phyloP scores from a whole-genome alignment of 2,888 invertebrate species.

The Chrysolina americana region DNA sequence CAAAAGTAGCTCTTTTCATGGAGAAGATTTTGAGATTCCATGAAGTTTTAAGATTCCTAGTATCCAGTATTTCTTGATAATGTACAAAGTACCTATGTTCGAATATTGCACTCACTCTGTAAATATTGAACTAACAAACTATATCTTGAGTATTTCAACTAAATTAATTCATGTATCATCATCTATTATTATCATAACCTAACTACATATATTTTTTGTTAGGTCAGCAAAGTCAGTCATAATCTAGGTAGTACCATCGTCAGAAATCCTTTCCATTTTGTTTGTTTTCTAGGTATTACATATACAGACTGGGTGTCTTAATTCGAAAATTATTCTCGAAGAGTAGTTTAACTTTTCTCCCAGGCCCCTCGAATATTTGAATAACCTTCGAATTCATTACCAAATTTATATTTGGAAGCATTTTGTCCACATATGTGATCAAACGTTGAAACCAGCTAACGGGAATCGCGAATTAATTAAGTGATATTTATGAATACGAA shows the following conservation, averaged over 20 bases:
- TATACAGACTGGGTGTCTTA: background rate
- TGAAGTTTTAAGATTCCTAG: too few species aligned
- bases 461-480: constrained; percentile 1
- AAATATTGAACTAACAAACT: too few species aligned
- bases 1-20: too few species aligned
- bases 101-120: too few species aligned
- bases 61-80: too few species aligned
- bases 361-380: constrained; percentile 20
- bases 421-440: constrained; percentile 11
- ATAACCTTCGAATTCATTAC: constrained; percentile 21
- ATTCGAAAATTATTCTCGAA: constrained; percentile 1
- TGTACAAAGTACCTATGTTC: too few species aligned
- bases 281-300: background rate
- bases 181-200: background rate
- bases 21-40: too few species aligned
- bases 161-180: background rate
- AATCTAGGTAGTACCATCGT: background rate
- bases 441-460: background rate
- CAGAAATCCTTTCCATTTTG: background rate
- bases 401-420: constrained; percentile 9
- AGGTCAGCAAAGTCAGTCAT: background rate
- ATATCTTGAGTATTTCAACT: background rate
- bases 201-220: too few species aligned
- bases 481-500: constrained; percentile 13
- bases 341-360: constrained; percentile 5